A percentile compares a stretch with the other conserved stretches of the same genome.
These are phyloP conservation scores for Recurvirostra avosetta DNA, from an alignment of 2,113 vertebrate species.

Conservation along the genomic window DNA sequence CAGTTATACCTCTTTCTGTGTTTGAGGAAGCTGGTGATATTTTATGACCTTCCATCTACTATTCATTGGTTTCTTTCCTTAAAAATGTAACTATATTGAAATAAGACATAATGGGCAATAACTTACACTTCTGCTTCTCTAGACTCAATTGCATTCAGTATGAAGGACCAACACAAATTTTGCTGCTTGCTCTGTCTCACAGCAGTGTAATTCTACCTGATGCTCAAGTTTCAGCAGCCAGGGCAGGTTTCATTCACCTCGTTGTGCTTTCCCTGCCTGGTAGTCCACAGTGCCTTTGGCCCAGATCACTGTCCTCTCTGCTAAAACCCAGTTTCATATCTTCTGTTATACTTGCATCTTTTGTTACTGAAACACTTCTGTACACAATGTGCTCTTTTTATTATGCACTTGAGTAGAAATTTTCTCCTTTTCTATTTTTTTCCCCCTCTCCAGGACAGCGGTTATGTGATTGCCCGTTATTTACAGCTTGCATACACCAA, in stretches of 20 bases:
- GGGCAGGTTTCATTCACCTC: not conserved
- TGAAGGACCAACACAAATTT: not conserved
- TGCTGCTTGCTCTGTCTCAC: not conserved
- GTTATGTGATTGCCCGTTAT: not conserved
- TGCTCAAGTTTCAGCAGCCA: not conserved
- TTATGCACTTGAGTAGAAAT: not conserved
- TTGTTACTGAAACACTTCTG: not conserved
- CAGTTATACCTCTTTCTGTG: not conserved
- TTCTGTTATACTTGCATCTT: not conserved
- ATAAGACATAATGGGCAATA: not conserved
- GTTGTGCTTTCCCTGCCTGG: not conserved
- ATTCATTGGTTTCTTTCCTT: not conserved
- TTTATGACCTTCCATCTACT: not conserved
- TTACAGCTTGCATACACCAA: conserved; percentile 5
- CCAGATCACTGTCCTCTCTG: not conserved
- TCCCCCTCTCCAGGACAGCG: not conserved
- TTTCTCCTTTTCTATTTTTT: not conserved
- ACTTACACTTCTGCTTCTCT: not conserved
- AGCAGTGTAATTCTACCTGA: not conserved
- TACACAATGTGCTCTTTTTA: not conserved
- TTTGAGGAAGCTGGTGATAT: not conserved
- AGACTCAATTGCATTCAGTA: not conserved
- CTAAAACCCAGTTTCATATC: not conserved
- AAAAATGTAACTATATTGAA: not conserved
- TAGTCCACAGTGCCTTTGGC: not conserved